Conservation (phyloP, 2,888 invertebrate species). For the Latheticus oryzae region DNA sequence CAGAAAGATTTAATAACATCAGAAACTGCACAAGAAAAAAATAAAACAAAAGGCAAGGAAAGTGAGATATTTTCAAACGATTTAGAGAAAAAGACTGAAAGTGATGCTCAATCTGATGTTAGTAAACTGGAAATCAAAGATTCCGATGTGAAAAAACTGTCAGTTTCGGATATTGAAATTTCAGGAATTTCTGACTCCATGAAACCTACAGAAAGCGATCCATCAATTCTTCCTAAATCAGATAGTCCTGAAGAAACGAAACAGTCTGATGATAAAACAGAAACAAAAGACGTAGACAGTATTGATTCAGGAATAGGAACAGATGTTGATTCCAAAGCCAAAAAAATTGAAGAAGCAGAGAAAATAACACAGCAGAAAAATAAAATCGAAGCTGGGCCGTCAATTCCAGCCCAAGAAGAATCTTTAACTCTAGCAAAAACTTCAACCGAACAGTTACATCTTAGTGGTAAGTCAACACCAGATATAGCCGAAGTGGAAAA, state of each 20-base stretch:
- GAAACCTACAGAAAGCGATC: slow-evolving; percentile 43
- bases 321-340: slow-evolving; percentile 25
- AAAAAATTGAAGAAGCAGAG: slow-evolving; percentile 26
- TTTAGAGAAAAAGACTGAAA: slow-evolving; percentile 26
- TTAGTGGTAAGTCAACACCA: slow-evolving; percentile 61
- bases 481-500: slow-evolving; percentile 58
- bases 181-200: too few relatives aligned
- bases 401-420: slow-evolving; percentile 30
- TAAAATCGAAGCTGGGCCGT: background rate
- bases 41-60: too few relatives aligned
- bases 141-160: slow-evolving; percentile 49
- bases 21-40: too few relatives aligned
- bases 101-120: slow-evolving; percentile 13
- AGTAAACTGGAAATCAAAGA: slow-evolving; percentile 50
- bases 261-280: slow-evolving; percentile 32
- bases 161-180: slow-evolving; percentile 55
- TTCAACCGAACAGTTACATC: slow-evolving; percentile 36
- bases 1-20: too few relatives aligned
- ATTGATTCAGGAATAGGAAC: slow-evolving; percentile 38
- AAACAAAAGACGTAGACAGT: slow-evolving; percentile 40
- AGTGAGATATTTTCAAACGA: background rate
- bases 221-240: slow-evolving; percentile 42
- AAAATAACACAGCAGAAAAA: slow-evolving; percentile 2
- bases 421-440: slow-evolving; percentile 18
- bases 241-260: slow-evolving; percentile 24